Percentiles rank a stretch among this genome's conserved stretches.
Conservation (phyloP, 2,797 vertebrate species). For the Crax fasciolata region DNA sequence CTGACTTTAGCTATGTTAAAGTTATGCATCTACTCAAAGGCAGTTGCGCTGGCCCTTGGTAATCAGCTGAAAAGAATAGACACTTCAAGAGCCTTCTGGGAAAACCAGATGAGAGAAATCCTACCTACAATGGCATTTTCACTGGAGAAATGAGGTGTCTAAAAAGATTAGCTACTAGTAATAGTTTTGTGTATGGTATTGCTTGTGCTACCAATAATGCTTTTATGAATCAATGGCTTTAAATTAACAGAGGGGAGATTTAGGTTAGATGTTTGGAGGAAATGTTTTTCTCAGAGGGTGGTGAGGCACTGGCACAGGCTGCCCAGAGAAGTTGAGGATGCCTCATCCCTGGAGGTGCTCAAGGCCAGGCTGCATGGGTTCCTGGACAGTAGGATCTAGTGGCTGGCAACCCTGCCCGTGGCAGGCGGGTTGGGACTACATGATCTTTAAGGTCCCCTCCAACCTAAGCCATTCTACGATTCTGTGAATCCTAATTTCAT, state of each 20-base stretch:
- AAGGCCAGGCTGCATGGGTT: too few species aligned
- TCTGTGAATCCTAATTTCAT: background rate
- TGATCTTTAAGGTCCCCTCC: too few species aligned
- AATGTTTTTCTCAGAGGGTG: too few species aligned
- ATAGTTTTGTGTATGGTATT: background rate
- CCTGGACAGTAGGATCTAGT: too few species aligned
- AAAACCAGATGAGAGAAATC: background rate
- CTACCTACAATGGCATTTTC: background rate
- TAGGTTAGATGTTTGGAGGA: too few species aligned
- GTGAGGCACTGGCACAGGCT: too few species aligned
- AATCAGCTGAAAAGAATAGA: background rate
- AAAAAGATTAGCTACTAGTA: background rate
- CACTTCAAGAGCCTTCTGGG: background rate
- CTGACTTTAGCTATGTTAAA: background rate
- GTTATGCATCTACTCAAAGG: background rate
- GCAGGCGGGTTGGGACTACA: too few species aligned
- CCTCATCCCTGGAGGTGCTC: too few species aligned
- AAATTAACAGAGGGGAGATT: too few species aligned
- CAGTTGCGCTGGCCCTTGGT: background rate
- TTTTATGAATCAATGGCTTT: background rate
- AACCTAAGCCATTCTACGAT: too few species aligned
- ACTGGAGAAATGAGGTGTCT: background rate
- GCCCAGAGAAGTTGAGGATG: too few species aligned
- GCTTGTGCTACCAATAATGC: background rate
- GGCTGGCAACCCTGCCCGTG: too few species aligned